phyloP scores from a whole-genome alignment of 2,888 invertebrate genomes.

The Tribolium freemani region DNA sequence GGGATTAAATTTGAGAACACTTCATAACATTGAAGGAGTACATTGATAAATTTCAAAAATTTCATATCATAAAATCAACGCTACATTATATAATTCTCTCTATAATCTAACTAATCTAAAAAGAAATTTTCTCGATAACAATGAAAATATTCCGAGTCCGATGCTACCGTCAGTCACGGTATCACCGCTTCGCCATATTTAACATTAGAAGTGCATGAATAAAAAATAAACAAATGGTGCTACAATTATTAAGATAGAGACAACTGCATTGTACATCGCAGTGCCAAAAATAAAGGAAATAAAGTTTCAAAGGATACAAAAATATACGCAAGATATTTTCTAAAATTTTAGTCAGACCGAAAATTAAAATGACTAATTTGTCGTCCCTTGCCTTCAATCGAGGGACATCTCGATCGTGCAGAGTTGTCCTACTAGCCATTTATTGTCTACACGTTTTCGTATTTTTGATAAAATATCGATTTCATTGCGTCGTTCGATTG shows the following conservation, averaged over 20 bases:
- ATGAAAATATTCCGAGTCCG: constrained; percentile 4
- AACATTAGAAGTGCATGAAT: constrained; percentile 22
- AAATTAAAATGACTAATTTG: constrained; percentile 22
- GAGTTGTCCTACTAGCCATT: constrained; percentile 35
- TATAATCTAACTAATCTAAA: constrained; percentile 35
- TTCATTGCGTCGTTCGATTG: constrained; percentile 35
- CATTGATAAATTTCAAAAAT: constrained; percentile 34
- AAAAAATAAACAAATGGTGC: constrained; percentile 29
- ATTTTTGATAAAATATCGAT: constrained; percentile 19
- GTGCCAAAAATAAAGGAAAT: constrained; percentile 21
- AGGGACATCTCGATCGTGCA: constrained; percentile 31
- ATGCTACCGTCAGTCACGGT: not conserved
- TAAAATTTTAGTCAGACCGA: constrained; percentile 6
- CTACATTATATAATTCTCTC: constrained; percentile 32
- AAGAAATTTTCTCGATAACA: constrained; percentile 31
- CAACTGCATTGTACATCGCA: constrained; percentile 12
- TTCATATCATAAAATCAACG: constrained; percentile 30
- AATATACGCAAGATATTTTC: constrained; percentile 30
- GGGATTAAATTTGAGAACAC: constrained; percentile 39
- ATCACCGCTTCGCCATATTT: constrained; percentile 4
- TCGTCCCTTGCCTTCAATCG: constrained; percentile 3
- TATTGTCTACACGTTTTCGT: constrained; percentile 39
- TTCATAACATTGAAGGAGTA: constrained; percentile 41
- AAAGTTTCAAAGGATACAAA: constrained; percentile 28
- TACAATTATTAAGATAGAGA: constrained; percentile 10